Base-by-base conservation (phyloP, 2,797 vertebrate genomes). In the Dermochelys coriacea region DNA sequence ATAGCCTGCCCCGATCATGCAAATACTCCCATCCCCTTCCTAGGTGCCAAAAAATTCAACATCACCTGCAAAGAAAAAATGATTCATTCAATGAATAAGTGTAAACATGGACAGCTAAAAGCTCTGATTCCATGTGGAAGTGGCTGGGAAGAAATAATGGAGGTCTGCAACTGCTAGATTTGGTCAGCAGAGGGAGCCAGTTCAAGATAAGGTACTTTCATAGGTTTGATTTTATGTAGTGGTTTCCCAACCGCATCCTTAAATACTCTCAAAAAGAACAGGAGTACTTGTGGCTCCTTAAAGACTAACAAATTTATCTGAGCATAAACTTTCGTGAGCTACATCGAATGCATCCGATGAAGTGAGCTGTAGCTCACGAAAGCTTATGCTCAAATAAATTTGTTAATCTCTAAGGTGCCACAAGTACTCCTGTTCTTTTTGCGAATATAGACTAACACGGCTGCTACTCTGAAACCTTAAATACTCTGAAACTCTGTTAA, bases 1-100 rank as follows among this genome's bases (percentile, higher is more conserved):
- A 0, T 0, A 94, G 8, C 23, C 29, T 29, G 51, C 5, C 5
- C 71, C 54, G 50, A 47, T 61, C 59, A 5, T n/a, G 7, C 37
- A 29, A 64, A 54, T 54, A 25, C 8, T 54, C 54, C 23, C 54
- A 54, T 54, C 64, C 34, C 64, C 34, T 68, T 68, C 19, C n/a
- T 49, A n/a, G 41, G 7, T 54, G 25, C 34, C 59, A 68, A 91
- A 83, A 29, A 34, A 14, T 50, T 61, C n/a, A 29, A 86, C 75
- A 74, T 82, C 16, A 18, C 54, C 49, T 18, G 11, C 5, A 80
- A 47, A 87, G 4, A 37, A 11, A 0, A 4, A 91, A 14, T 6
- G 12, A 27, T 45, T 74, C 10, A 41, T 41, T 23, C 23, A 74
- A 45, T 37, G n/a, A 68, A 68, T 21, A 10, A n/a, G 21, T 68